These are phyloP conservation scores for Etheostoma nigrum DNA, from an alignment of 2,797 vertebrate species.

Conservation along the genomic window DNA sequence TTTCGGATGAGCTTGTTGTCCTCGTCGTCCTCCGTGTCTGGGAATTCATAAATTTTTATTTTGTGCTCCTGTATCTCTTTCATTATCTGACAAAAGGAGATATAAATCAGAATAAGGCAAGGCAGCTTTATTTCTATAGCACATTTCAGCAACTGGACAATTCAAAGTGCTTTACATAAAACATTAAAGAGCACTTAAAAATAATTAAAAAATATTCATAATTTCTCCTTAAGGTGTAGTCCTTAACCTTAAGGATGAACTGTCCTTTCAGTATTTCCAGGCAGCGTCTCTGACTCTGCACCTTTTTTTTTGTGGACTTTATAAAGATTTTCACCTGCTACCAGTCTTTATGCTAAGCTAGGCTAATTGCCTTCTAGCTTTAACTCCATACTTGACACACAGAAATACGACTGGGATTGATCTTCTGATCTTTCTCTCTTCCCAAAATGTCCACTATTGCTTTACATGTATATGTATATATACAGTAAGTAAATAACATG, in stretches of 20 bases:
- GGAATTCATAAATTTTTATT: conserved; percentile 90
- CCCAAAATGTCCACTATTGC: neutral
- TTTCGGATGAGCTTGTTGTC: conserved; percentile 88
- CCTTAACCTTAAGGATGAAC: too few species aligned
- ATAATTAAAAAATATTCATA: rapidly evolving
- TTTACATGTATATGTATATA: neutral
- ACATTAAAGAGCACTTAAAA: too few species aligned
- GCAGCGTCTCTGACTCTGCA: too few species aligned
- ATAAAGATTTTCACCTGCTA: neutral
- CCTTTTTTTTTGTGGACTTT: too few species aligned
- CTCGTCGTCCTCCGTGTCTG: conserved; percentile 87
- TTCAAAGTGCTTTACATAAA: too few species aligned
- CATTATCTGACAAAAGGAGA: conserved; percentile 81
- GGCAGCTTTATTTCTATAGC: too few species aligned
- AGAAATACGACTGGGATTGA: neutral
- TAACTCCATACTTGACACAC: neutral
- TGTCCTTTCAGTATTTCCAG: too few species aligned
- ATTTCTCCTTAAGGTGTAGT: neutral
- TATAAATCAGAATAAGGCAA: neutral
- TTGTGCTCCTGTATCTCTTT: conserved; percentile 90
- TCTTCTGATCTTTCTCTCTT: neutral
- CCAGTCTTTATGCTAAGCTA: neutral
- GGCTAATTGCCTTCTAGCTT: neutral
- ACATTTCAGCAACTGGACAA: too few species aligned
- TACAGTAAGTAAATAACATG: neutral